Evolutionary conservation across 2,113 vertebrate species (phyloP).

Genomic region (Petromus typicus): DNA sequence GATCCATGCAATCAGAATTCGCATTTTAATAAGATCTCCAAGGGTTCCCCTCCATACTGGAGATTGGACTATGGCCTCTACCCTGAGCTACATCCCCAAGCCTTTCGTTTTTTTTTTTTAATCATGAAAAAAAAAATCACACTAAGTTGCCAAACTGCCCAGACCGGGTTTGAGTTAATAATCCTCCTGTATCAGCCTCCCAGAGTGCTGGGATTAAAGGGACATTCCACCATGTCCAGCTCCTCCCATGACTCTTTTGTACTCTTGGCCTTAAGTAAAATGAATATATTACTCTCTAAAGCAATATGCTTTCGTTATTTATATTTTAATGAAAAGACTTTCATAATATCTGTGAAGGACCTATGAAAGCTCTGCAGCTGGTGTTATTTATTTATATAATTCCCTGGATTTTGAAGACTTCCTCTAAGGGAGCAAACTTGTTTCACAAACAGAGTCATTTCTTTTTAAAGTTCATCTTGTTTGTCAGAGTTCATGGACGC

Average conservation of each 20-base stretch:
- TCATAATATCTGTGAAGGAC: neutral
- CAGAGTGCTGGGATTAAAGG: too few relatives aligned
- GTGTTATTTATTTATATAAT: neutral
- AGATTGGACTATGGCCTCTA: neutral
- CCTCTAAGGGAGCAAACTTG: neutral
- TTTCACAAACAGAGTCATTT: conserved; percentile 6
- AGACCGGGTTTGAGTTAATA: neutral
- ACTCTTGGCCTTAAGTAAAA: neutral
- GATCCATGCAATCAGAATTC: neutral
- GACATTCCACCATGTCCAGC: neutral
- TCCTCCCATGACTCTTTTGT: neutral
- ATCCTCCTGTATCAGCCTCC: neutral
- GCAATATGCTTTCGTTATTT: conserved; percentile 38
- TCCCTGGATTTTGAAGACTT: conserved; percentile 15
- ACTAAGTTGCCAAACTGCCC: neutral
- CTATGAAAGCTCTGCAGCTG: neutral
- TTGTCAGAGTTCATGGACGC: conserved; percentile 73
- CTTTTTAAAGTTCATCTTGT: conserved; percentile 62
- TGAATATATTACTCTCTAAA: conserved; percentile 61
- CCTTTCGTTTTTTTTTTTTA: neutral
- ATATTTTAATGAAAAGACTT: conserved; percentile 11
- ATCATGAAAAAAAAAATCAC: neutral
- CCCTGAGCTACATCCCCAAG: neutral
- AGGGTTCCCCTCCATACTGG: neutral
- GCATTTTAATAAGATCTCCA: neutral